These are phyloP conservation scores for Zeugodacus cucurbitae DNA, from an alignment of 1,140 invertebrate genomes.

Conservation along the genomic window DNA sequence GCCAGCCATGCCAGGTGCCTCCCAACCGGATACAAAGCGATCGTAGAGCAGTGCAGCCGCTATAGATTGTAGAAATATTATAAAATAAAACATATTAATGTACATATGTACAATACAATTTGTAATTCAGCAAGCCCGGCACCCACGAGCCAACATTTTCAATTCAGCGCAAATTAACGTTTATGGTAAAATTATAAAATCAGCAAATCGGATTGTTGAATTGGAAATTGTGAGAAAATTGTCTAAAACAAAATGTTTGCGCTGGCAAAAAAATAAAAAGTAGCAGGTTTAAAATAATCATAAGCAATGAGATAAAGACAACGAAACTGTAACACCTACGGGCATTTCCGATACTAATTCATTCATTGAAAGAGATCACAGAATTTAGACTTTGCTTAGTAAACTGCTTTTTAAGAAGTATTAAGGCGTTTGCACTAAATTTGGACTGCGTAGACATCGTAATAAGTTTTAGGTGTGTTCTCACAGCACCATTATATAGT, in stretches of 20 bases:
- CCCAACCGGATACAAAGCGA: slow-evolving; percentile 28
- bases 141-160: slow-evolving; percentile 24
- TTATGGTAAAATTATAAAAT: slow-evolving; percentile 23
- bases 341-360: neutral
- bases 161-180: slow-evolving; percentile 31
- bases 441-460: neutral
- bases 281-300: no score
- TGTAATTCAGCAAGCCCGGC: neutral
- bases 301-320: neutral
- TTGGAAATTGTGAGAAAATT: slow-evolving; percentile 36
- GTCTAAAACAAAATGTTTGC: neutral
- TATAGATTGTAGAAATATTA: neutral
- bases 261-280: neutral
- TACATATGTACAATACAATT: slow-evolving; percentile 8
- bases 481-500: no score
- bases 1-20: slow-evolving; percentile 2
- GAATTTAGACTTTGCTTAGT: neutral
- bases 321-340: neutral
- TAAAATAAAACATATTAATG: neutral
- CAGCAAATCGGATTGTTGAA: slow-evolving; percentile 11
- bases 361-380: neutral
- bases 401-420: neutral
- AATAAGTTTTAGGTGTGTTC: neutral
- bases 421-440: neutral
- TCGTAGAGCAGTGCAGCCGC: neutral